Evolutionary conservation across 2,797 vertebrate genomes (phyloP).

Genomic region (Mormyrus proboscirostris): DNA sequence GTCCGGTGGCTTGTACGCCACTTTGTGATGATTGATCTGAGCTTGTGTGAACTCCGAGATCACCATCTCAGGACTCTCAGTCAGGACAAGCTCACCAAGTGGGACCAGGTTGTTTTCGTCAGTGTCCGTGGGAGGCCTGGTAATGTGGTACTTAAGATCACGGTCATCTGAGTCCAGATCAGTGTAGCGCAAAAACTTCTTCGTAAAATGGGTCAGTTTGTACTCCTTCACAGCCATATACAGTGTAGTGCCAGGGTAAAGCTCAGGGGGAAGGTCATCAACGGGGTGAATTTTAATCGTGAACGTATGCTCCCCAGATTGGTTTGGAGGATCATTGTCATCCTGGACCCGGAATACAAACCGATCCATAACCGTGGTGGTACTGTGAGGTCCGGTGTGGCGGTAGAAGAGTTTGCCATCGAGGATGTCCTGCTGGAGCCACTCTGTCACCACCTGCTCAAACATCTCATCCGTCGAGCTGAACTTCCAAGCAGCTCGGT

Average conservation of each 20-base stretch:
- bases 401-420: constrained; percentile 78
- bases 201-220: constrained; percentile 71
- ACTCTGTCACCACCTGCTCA: constrained; percentile 77
- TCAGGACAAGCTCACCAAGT: constrained; percentile 71
- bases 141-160: constrained; percentile 71
- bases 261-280: constrained; percentile 66
- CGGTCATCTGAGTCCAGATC: constrained; percentile 79
- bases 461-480: constrained; percentile 70
- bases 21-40: constrained; percentile 79
- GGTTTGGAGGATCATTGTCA: constrained; percentile 77
- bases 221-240: constrained; percentile 80
- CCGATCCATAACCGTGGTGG: constrained; percentile 56
- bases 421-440: constrained; percentile 79
- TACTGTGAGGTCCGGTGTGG: constrained; percentile 66
- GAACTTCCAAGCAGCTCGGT: constrained; percentile 66
- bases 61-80: constrained; percentile 59
- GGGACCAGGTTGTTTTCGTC: constrained; percentile 70
- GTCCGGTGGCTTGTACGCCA: constrained; percentile 73
- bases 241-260: constrained; percentile 67
- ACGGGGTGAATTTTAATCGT: constrained; percentile 69
- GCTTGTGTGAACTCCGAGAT: constrained; percentile 76
- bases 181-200: constrained; percentile 66
- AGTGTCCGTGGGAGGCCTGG: constrained; percentile 66
- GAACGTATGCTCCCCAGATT: constrained; percentile 69
- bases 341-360: constrained; percentile 76